Base-by-base conservation (phyloP, 1,140 invertebrate species). In the Tenebrio molitor region DNA sequence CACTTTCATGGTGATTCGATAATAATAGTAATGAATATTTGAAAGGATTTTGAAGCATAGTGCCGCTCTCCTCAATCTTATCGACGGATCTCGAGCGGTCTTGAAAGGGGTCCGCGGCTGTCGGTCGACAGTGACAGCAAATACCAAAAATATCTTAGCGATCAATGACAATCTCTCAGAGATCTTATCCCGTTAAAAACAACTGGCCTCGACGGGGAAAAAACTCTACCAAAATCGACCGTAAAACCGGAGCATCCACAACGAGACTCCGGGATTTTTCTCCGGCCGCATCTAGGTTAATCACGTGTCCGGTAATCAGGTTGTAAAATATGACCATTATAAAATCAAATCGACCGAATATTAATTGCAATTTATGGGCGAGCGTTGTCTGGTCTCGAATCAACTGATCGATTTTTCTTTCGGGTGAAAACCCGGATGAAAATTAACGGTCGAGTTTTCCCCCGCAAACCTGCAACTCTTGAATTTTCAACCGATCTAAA, bases 101-200 rank as follows among this genome's bases (percentile, higher is more conserved):
- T 15, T 42, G 46, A 73, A 75, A 75, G 70, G 70, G 65, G 42
- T 62, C 74, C 41, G 53, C 39, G 53, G 74, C 74, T 69, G 69
- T 74, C 66, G 66, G 71, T 69, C 71, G 69, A 71, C 72, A 62
- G 69, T 74, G 69, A 74, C 76, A 68, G 29, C 46, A 68, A 76
- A 78, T 78, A 72, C 77, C 77, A 50, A 76, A 74, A 74, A 78
- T 78, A 78, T 78, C 73, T 76, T 71, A 68, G 73, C 74, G 67
- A 75, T 74, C 71, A 67, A 69, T 72, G 73, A 76, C 67, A 69
- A 76, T 78, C 75, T 75, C 50, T 15, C 41, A 34, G 19, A 66
- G 73, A 73, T 76, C 63, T 72, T 76, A 74, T 76, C 71, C 71
- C 46, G 14, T 50, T 68, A 41, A 69, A 67, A 72, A 72, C 73